Conservation (phyloP, 53 echinoderm and acorn worm species). For the Henricia sp. region DNA sequence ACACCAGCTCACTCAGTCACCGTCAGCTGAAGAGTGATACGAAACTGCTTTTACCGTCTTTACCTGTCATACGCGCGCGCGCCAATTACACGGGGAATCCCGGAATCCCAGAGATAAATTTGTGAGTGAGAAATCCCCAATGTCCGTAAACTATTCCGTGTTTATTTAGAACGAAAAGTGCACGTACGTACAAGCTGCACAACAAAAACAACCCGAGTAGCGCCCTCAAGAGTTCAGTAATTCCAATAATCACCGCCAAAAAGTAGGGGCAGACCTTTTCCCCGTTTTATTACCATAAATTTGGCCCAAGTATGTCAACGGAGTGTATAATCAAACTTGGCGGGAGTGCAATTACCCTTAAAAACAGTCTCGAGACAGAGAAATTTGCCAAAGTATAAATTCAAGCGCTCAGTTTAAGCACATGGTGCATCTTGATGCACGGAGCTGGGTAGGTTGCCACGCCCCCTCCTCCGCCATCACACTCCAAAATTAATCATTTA, state of each 20-base stretch:
- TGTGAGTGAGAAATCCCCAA: too few relatives aligned
- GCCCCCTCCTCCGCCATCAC: not conserved
- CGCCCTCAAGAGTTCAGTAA: conserved; percentile 34
- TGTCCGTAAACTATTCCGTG: too few relatives aligned
- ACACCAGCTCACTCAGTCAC: too few relatives aligned
- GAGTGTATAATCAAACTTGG: conserved; percentile 94
- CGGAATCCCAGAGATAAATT: too few relatives aligned
- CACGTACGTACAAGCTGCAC: not conserved
- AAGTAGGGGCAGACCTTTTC: not conserved
- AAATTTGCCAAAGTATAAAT: conserved; percentile 66
- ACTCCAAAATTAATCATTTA: not conserved
- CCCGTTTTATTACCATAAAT: not conserved
- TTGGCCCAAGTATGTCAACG: not conserved
- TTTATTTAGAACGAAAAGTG: too few relatives aligned
- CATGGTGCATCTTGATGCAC: conserved; percentile 81
- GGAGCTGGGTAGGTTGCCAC: conserved; percentile 85
- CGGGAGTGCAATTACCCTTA: conserved; percentile 86
- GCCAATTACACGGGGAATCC: too few relatives aligned
- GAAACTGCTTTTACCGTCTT: too few relatives aligned
- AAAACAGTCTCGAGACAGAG: conserved; percentile 70
- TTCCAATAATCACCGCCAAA: not conserved
- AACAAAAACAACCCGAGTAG: not conserved
- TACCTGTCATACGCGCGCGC: too few relatives aligned
- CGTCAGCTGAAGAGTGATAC: too few relatives aligned
- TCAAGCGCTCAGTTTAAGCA: conserved; percentile 3